Evolutionary conservation across 1,140 invertebrate species (phyloP), one percentile per base, ranked within the genome.

Genomic region (Lasaia peninsularis): DNA sequence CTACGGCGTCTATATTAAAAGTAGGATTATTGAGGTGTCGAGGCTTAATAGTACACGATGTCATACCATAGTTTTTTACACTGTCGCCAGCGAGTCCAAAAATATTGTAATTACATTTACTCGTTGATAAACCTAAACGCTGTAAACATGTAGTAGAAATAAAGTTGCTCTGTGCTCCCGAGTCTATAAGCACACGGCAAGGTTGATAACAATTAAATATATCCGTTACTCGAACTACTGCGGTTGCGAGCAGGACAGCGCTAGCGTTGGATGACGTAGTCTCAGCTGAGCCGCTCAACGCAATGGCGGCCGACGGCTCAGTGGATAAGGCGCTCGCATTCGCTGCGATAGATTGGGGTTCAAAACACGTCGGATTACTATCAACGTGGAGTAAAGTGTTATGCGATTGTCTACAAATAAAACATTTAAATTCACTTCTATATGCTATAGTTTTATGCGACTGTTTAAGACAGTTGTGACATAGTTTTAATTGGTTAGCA

Each of bases 1-100:
- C 48, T 5, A 58, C 49, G 14, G 56, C 49, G n/a, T 58, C 56
- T 11, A 58, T 58, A 58, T 58, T 58, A 58, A 58, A 52, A 33
- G 37, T 16, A n/a, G 48, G 56, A 2, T 58, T 9, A 11, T 57
- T 20, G 12, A 12, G 35, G 12, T 58, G 56, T 34, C 56, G 44
- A 9, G 56, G 49, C n/a, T 50, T 58, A 35, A 58, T 40, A 33
- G 32, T 31, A 12, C 49, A 52, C 10, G 20, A 34, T 8, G 35
- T 53, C 14, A 48, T 40, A 31, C 35, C 57, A 24, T 32, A 28
- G 14, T 18, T 31, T 14, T 53, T 53, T 18, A 48, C 58, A 37
- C 14, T 33, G 12, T 58, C 50, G 7, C 57, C 50, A 8, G 34
- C 57, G 28, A 52, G 24, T 10, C 57, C 57, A 24, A 20, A 52